Conservation (phyloP, 2,888 invertebrate genomes). For the Unio delphinus region DNA sequence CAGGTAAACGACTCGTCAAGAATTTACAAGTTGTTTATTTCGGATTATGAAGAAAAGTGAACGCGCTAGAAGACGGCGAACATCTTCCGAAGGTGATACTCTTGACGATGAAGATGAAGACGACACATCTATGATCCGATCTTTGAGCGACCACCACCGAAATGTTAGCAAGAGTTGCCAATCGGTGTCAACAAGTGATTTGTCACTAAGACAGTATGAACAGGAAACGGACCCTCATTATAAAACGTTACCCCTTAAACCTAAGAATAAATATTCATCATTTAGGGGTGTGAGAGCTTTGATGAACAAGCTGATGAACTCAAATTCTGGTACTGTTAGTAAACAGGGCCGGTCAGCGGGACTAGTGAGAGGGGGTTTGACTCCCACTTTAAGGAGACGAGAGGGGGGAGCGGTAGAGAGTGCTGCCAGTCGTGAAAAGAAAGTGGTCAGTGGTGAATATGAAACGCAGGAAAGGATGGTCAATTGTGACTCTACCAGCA, state of each 20-base stretch:
- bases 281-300: constrained; percentile 57
- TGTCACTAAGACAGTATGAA: constrained; percentile 18
- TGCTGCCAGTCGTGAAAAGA: constrained; percentile 6
- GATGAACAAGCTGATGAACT: constrained; percentile 29
- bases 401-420: constrained; percentile 10
- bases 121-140: constrained; percentile 7
- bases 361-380: constrained; percentile 27
- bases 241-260: constrained; percentile 12
- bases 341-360: too few species aligned
- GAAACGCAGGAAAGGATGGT: constrained; percentile 2
- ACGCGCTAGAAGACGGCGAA: constrained; percentile 52
- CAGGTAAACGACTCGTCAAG: constrained; percentile 16
- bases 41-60: constrained; percentile 24
- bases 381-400: constrained; percentile 23
- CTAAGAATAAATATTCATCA: constrained; percentile 31
- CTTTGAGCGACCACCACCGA: constrained; percentile 24
- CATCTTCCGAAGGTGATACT: constrained; percentile 55
- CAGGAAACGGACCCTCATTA: constrained; percentile 9
- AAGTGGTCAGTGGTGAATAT: constrained; percentile 5
- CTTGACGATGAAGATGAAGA: constrained; percentile 46
- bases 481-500: constrained; percentile 31
- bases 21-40: neutral
- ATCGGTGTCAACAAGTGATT: constrained; percentile 11
- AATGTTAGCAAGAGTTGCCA: constrained; percentile 41
- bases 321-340: constrained; percentile 1